These are phyloP conservation scores for Cottoperca gobio DNA, from an alignment of 2,797 vertebrate genomes.

Conservation along the genomic window DNA sequence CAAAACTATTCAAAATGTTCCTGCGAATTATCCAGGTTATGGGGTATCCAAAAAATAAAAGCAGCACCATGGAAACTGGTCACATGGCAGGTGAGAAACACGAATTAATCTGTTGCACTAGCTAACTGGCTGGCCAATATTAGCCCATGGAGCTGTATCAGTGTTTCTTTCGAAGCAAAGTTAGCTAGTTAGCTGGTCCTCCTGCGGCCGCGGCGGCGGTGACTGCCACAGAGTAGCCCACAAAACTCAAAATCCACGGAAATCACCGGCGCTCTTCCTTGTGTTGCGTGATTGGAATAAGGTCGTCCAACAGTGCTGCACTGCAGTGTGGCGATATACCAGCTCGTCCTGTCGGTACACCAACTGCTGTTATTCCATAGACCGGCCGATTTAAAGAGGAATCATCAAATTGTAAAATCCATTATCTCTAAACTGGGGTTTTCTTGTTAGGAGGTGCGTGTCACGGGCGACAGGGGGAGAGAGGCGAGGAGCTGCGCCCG, in stretches of 20 bases:
- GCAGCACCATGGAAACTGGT: slow-evolving; percentile 30
- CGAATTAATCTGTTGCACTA: slow-evolving; percentile 37
- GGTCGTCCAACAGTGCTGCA: slow-evolving; percentile 75
- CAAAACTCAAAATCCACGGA: slow-evolving; percentile 73
- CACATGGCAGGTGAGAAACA: slow-evolving; percentile 57
- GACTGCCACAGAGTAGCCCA: slow-evolving; percentile 61
- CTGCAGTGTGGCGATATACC: slow-evolving; percentile 71
- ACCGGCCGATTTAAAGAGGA: slow-evolving; percentile 40
- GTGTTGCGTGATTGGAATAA: slow-evolving; percentile 78
- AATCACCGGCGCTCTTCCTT: slow-evolving; percentile 74
- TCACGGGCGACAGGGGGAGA: slow-evolving; percentile 58
- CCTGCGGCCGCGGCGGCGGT: slow-evolving; percentile 53
- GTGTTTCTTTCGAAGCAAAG: slow-evolving; percentile 46
- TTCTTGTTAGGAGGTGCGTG: slow-evolving; percentile 62
- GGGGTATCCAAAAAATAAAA: slow-evolving; percentile 43
- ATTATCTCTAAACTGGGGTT: slow-evolving; percentile 64
- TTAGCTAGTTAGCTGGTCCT: slow-evolving; percentile 67
- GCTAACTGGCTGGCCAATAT: slow-evolving; percentile 32
- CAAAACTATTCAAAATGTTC: slow-evolving; percentile 57
- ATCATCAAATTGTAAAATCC: slow-evolving; percentile 80
- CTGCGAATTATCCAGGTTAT: slow-evolving; percentile 33
- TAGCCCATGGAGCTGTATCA: slow-evolving; percentile 58
- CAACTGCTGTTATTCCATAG: slow-evolving; percentile 43
- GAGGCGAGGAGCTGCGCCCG: slow-evolving; percentile 76
- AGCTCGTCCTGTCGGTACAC: slow-evolving; percentile 59